Evolutionary conservation across 2,888 invertebrate genomes (phyloP).

Genomic region (Electrophaes corylata): DNA sequence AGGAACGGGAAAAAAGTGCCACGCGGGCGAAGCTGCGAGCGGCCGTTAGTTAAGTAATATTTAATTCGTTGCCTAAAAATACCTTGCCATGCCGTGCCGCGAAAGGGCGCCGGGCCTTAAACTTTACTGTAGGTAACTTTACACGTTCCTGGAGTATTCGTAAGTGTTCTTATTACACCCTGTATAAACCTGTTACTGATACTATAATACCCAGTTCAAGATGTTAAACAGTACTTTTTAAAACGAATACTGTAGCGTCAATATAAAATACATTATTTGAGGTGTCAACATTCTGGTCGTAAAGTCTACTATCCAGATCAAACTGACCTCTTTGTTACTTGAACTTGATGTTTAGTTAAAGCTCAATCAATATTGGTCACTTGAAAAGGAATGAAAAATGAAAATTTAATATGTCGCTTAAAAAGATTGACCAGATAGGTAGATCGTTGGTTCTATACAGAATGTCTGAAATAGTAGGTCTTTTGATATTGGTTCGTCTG

Average conservation of each 20-base stretch:
- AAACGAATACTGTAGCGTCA: conserved; percentile 28
- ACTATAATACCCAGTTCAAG: conserved; percentile 16
- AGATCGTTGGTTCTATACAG: conserved; percentile 15
- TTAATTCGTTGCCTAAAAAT: too few relatives aligned
- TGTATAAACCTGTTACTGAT: not conserved
- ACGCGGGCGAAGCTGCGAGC: too few relatives aligned
- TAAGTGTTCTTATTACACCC: too few relatives aligned
- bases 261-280: conserved; percentile 44
- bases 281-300: conserved; percentile 47
- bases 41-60: too few relatives aligned
- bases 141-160: too few relatives aligned
- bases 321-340: not conserved
- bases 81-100: too few relatives aligned
- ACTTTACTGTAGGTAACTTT: too few relatives aligned
- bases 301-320: conserved; percentile 41
- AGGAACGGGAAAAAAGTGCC: too few relatives aligned
- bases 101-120: too few relatives aligned
- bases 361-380: conserved; percentile 24
- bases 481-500: conserved; percentile 26
- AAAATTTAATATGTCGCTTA: too few relatives aligned
- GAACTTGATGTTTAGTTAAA: not conserved
- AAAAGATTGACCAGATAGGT: conserved; percentile 5
- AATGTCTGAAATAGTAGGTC: conserved; percentile 8
- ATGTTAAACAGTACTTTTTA: conserved; percentile 28
- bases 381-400: too few relatives aligned